Percentiles rank a stretch among this genome's conserved stretches.
Evolutionary conservation across 2,797 vertebrate species (phyloP).

Genomic region (Apodemus agrarius): DNA sequence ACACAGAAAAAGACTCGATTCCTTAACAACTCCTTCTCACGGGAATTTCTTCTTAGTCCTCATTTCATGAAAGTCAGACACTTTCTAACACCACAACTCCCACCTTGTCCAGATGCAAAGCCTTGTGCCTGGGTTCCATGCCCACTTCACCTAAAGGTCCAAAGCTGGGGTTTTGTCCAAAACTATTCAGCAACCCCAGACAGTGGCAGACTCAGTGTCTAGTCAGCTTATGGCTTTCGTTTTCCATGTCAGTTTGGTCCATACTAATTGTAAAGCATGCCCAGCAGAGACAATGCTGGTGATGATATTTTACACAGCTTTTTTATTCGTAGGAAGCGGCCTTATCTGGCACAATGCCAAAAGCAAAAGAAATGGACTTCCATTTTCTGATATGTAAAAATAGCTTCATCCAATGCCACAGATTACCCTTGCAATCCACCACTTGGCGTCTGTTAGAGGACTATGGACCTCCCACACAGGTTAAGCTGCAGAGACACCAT

Average conservation of each 20-base stretch:
- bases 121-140: neutral
- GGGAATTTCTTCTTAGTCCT: neutral
- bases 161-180: neutral
- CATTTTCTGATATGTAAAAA: neutral
- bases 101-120: neutral
- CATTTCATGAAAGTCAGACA: neutral
- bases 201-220: rapidly evolving
- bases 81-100: neutral
- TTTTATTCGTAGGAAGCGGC: neutral
- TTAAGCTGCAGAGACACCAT: neutral
- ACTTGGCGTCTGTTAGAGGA: neutral
- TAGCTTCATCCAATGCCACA: neutral
- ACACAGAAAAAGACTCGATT: neutral
- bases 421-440: neutral
- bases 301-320: neutral
- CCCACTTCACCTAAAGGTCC: neutral
- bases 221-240: neutral
- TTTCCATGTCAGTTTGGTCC: neutral
- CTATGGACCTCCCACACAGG: neutral
- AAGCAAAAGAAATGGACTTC: neutral
- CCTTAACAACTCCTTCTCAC: neutral
- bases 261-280: neutral
- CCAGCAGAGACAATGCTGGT: neutral
- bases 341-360: neutral
- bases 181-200: neutral